These are phyloP conservation scores for Epistrophe grossulariae DNA, from an alignment of 2,888 invertebrate genomes.

Conservation along the genomic window DNA sequence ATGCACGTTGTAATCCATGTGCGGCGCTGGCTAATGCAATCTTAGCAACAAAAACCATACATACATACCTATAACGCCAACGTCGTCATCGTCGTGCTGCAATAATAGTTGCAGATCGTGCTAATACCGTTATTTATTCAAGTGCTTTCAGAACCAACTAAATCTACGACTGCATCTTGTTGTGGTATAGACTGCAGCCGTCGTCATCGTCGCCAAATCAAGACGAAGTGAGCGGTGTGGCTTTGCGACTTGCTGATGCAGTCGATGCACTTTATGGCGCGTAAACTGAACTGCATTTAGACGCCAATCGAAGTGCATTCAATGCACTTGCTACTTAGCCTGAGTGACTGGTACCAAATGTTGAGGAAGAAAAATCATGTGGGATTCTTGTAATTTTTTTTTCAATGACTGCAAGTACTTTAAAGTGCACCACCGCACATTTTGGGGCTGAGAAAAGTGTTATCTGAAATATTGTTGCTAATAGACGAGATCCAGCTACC, in stretches of 20 bases:
- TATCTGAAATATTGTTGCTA: conserved; percentile 72
- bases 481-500: conserved; percentile 43
- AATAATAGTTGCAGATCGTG: conserved; percentile 25
- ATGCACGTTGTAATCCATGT: conserved; percentile 51
- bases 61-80: not conserved
- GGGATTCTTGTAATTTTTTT: conserved; percentile 82
- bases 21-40: conserved; percentile 28
- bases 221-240: conserved; percentile 1
- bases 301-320: conserved; percentile 34
- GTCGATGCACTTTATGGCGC: conserved; percentile 69
- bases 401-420: conserved; percentile 65
- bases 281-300: conserved; percentile 36
- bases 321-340: conserved; percentile 78
- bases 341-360: conserved; percentile 83
- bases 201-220: not conserved
- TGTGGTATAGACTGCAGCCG: not conserved
- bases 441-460: conserved; percentile 72
- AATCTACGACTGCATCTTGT: conserved; percentile 36
- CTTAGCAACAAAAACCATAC: not conserved
- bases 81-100: not conserved
- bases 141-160: not conserved
- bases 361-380: conserved; percentile 84
- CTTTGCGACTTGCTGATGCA: not conserved
- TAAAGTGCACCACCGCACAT: conserved; percentile 41
- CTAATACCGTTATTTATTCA: conserved; percentile 11